phyloP scores from a whole-genome alignment of 2,113 vertebrate species.

The Haemorhous mexicanus region DNA sequence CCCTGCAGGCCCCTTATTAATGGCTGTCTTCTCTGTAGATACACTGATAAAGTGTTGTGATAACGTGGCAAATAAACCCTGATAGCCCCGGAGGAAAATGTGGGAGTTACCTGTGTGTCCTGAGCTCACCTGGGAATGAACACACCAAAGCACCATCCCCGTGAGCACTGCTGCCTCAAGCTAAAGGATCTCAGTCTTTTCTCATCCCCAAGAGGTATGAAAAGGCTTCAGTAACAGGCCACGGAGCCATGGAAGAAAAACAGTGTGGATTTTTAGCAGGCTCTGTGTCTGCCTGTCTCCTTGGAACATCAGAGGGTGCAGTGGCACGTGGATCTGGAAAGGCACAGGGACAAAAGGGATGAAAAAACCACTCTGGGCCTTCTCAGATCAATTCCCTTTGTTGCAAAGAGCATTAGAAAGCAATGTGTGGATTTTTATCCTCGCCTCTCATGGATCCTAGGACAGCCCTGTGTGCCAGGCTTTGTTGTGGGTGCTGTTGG shows the following conservation, averaged over 20 bases:
- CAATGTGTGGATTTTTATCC: background rate
- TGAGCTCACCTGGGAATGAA: background rate
- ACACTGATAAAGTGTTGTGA: background rate
- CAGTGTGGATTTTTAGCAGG: background rate
- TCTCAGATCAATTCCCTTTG: background rate
- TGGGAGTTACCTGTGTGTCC: background rate
- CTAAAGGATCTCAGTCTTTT: background rate
- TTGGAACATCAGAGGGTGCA: background rate
- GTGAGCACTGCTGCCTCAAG: background rate
- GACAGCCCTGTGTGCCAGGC: background rate
- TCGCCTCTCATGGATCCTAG: background rate
- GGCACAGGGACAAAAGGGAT: background rate
- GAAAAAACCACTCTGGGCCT: background rate
- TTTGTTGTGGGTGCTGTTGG: background rate
- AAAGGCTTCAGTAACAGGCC: background rate
- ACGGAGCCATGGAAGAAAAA: background rate
- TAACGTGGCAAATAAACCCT: background rate
- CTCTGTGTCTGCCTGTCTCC: background rate
- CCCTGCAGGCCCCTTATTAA: background rate
- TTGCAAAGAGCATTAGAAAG: background rate
- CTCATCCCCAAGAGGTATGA: background rate
- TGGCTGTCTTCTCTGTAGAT: background rate
- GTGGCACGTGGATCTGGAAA: background rate
- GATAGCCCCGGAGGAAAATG: background rate
- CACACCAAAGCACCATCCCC: background rate